Evolutionary conservation across 2,113 vertebrate genomes (phyloP).

Genomic region (Mirounga angustirostris): DNA sequence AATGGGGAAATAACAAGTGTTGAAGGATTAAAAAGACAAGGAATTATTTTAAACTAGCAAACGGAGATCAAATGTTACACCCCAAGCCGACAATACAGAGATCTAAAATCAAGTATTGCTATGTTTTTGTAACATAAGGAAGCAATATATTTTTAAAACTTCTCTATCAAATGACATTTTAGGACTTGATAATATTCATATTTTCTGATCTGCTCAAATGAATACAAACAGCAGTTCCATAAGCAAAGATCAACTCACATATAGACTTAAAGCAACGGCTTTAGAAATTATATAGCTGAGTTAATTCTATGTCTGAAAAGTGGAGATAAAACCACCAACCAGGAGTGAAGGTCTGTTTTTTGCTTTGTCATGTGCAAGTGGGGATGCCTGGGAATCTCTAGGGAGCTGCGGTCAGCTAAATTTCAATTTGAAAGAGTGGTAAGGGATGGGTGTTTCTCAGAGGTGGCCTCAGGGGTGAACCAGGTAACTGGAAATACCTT

Average conservation of each 20-base stretch:
- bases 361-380: neutral
- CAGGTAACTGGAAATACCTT: neutral
- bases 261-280: neutral
- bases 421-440: neutral
- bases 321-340: neutral
- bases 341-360: neutral
- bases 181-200: neutral
- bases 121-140: slow-evolving; percentile 13
- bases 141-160: neutral
- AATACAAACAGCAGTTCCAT: neutral
- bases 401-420: neutral
- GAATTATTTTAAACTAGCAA: slow-evolving; percentile 5
- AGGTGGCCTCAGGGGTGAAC: neutral
- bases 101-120: neutral
- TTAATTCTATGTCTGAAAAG: neutral
- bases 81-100: neutral
- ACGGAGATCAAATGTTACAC: neutral
- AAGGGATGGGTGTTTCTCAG: neutral
- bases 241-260: neutral
- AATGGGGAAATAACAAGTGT: neutral
- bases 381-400: neutral
- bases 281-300: neutral
- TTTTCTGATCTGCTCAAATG: neutral
- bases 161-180: neutral
- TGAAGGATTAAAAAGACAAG: neutral